phyloP scores from a whole-genome alignment of 2,797 vertebrate genomes.

The Lithobates pipiens region DNA sequence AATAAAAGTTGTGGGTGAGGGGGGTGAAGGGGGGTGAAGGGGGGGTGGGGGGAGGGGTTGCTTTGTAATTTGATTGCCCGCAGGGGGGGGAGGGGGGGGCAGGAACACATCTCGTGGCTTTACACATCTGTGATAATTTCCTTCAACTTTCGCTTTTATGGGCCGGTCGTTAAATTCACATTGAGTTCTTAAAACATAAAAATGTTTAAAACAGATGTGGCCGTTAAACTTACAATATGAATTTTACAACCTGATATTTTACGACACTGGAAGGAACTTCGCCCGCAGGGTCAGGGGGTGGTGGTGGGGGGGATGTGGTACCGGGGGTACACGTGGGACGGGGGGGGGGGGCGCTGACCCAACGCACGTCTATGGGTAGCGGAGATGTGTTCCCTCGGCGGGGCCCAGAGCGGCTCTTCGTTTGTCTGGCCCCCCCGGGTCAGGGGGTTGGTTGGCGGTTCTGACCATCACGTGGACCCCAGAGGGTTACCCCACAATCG shows the following conservation, averaged over 20 bases:
- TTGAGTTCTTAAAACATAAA: constrained; percentile 81
- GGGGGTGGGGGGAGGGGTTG: constrained; percentile 69
- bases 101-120: constrained; percentile 79
- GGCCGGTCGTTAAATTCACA: constrained; percentile 79
- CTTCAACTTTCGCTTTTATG: constrained; percentile 83
- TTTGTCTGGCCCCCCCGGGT: background rate
- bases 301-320: background rate
- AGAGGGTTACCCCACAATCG: too few species aligned
- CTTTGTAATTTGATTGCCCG: constrained; percentile 79
- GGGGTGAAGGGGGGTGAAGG: constrained; percentile 69
- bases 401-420: background rate
- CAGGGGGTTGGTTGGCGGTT: background rate
- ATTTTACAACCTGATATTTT: constrained; percentile 82
- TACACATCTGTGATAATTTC: constrained; percentile 86
- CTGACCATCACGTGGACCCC: too few species aligned
- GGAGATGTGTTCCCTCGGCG: background rate
- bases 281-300: constrained; percentile 73
- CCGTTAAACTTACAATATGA: constrained; percentile 83
- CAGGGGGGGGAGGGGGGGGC: constrained; percentile 70
- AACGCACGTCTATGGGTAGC: constrained; percentile 3
- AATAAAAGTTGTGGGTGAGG: constrained; percentile 72
- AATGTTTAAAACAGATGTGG: constrained; percentile 86
- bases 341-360: background rate
- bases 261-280: constrained; percentile 76
- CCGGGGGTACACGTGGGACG: background rate